Conservation (phyloP, 1,140 invertebrate genomes). For the Lepidurus apus region DNA sequence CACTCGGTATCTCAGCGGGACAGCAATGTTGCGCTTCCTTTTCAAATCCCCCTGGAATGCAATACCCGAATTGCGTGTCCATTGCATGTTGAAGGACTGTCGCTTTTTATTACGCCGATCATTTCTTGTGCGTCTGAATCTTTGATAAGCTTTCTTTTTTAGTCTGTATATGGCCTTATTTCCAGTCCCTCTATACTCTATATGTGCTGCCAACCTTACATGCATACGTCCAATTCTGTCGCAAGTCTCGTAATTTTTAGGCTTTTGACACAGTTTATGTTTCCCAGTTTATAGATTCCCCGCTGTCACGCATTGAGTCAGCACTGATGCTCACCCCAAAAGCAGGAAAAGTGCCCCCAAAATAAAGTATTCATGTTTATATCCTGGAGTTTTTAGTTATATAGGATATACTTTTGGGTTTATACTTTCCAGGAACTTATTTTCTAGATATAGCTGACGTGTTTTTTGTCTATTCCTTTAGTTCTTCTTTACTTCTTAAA, state of each 20-base stretch:
- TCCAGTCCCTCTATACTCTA: background rate
- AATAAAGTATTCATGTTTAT: background rate
- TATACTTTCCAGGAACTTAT: too few species aligned
- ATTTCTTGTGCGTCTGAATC: background rate
- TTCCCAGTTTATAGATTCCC: background rate
- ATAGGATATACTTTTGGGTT: too few species aligned
- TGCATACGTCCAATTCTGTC: background rate
- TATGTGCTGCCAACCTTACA: background rate
- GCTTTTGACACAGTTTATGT: background rate
- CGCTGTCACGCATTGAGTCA: background rate
- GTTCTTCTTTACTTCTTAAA: too few species aligned
- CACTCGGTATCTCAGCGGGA: background rate
- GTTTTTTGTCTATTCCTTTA: too few species aligned
- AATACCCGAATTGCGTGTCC: background rate
- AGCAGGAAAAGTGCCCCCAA: background rate
- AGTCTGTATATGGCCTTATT: background rate
- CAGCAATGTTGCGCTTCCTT: background rate
- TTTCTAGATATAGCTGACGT: too few species aligned
- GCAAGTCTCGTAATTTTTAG: constrained; percentile 3
- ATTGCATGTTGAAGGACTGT: background rate
- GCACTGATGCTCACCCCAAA: background rate
- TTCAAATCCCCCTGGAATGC: background rate
- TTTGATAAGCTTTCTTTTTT: background rate
- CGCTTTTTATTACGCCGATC: background rate
- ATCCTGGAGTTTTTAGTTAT: background rate